phyloP scores from a whole-genome alignment of 2,113 vertebrate genomes.

The Halcyon malimbica region DNA sequence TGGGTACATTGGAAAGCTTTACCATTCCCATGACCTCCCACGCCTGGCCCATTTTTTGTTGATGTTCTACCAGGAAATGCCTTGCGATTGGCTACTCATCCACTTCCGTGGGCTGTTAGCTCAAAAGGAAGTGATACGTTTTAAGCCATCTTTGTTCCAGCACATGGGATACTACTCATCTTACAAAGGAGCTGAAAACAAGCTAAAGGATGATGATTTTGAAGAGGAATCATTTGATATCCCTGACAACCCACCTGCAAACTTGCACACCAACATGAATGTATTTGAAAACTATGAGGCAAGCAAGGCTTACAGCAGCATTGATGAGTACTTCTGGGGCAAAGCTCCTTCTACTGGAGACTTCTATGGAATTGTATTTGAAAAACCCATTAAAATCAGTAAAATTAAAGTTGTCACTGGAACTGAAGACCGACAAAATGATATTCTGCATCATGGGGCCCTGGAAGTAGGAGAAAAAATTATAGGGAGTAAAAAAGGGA shows the following conservation, averaged over 20 bases:
- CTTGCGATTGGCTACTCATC: constrained; percentile 96
- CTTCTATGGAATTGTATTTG: constrained; percentile 90
- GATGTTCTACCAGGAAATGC: constrained; percentile 99
- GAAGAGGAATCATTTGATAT: constrained; percentile 96
- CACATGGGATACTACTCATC: constrained; percentile 99
- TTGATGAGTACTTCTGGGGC: constrained; percentile 97
- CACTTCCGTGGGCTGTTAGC: constrained; percentile 93
- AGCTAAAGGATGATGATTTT: constrained; percentile 97
- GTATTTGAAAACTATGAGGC: constrained; percentile 96
- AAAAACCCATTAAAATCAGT: constrained; percentile 89
- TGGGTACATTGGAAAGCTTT: constrained; percentile 98
- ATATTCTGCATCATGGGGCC: constrained; percentile 91
- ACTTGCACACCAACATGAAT: constrained; percentile 92
- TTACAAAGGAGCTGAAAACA: constrained; percentile 95
- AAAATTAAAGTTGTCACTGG: constrained; percentile 94
- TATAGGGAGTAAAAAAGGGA: constrained; percentile 84
- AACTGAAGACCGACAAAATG: constrained; percentile 94
- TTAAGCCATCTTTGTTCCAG: constrained; percentile 98
- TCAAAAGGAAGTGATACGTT: constrained; percentile 94
- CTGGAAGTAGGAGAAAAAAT: constrained; percentile 92
- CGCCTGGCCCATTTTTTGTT: constrained; percentile 94
- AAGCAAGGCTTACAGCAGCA: constrained; percentile 92
- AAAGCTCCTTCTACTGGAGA: constrained; percentile 92
- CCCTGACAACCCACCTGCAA: constrained; percentile 95
- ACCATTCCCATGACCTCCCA: constrained; percentile 87